Evolutionary conservation across 2,113 vertebrate genomes (phyloP).

Genomic region (Neogale vison): DNA sequence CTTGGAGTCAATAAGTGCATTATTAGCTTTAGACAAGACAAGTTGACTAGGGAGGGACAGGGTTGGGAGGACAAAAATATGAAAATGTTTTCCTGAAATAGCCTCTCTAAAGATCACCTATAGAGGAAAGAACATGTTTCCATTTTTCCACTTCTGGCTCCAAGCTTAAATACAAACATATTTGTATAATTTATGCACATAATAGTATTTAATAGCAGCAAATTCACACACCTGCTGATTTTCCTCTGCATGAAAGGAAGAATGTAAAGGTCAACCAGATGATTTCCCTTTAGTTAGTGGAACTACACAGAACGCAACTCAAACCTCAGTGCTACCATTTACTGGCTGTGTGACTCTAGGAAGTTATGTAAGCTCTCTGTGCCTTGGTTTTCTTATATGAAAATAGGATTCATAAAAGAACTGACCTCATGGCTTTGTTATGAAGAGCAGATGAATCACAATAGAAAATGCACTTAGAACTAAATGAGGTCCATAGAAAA

Average conservation of each 20-base stretch:
- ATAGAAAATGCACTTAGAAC: conserved; percentile 4
- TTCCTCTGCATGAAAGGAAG: conserved; percentile 38
- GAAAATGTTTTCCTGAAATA: conserved; percentile 48
- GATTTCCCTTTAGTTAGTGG: conserved; percentile 26
- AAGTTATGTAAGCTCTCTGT: conserved; percentile 44
- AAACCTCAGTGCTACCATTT: background rate
- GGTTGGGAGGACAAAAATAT: conserved; percentile 6
- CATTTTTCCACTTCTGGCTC: background rate
- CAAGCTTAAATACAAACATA: conserved; percentile 48
- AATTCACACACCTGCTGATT: conserved; percentile 47
- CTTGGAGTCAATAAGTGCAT: background rate
- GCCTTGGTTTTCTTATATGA: conserved; percentile 42
- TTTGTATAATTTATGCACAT: conserved; percentile 57
- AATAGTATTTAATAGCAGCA: conserved; percentile 52
- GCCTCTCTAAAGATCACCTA: conserved; percentile 28
- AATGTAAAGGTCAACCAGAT: conserved; percentile 49
- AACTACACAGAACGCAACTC: background rate
- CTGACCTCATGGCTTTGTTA: background rate
- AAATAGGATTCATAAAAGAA: conserved; percentile 8
- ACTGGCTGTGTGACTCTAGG: background rate
- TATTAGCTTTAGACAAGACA: conserved; percentile 48
- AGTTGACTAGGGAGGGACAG: background rate
- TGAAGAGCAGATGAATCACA: background rate
- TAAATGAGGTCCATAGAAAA: background rate
- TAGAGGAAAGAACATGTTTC: conserved; percentile 30